Base-by-base conservation (phyloP, 2,113 vertebrate genomes). In the Odobenus rosmarus region DNA sequence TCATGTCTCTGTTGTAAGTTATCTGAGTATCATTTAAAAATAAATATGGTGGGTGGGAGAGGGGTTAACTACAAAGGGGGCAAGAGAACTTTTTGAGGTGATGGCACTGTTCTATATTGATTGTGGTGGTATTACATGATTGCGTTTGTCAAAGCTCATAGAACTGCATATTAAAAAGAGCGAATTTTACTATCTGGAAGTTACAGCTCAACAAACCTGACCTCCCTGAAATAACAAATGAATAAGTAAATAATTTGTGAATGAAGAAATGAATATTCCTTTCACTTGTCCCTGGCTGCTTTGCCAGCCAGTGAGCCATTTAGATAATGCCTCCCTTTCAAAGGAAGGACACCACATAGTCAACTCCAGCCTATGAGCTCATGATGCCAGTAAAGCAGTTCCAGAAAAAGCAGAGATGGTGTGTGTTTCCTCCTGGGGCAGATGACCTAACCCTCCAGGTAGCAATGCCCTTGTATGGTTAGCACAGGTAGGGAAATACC, bases 401-500 rank as follows among this genome's bases (percentile, higher is more conserved):
- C 92, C 87, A 74, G 72, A 89, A 88, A 5, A 86, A 97, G 89
- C 96, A 93, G 76, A 90, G 92, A 80, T 95, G 84, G 77, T 79
- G 80, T 90, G 96, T 42, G 89, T 97, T 96, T 97, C 96, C 97
- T 97, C 92, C 88, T 98, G 84, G 89, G 96, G 95, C 82, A 61
- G 95, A 98, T 98, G 98, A 98, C 96, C 92, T 93, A 97, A 97
- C n/a, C 86, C 72, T 98, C 94, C 93, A 98, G 97, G 98, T 98
- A 97, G 97, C 51, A 0, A 97, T 99, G 98, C 91, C 98, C 98
- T 98, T 98, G 97, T 97, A 97, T 97, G 98, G 88, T 91, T 92
- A 98, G 88, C 24, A 0, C 97, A 98, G 98, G 98, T 98, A 98
- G 95, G 98, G 97, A 98, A 98, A 98, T 98, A 96, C 98, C 98